phyloP scores from a whole-genome alignment of 2,797 vertebrate genomes.

The Serranus cabrilla region DNA sequence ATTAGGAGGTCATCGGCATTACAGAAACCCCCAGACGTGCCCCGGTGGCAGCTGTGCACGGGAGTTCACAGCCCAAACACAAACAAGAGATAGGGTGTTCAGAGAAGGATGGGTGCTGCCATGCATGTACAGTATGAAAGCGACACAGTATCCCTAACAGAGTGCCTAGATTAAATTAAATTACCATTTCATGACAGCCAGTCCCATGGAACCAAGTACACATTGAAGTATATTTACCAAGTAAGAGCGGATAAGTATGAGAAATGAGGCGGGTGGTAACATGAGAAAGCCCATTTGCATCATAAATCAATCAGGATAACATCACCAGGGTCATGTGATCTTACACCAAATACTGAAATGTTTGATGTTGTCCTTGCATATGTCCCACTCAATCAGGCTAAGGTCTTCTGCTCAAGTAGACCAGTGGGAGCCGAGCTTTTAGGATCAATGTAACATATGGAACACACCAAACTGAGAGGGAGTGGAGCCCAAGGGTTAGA shows the following conservation, averaged over 20 bases:
- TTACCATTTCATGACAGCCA: constrained; percentile 47
- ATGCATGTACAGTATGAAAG: constrained; percentile 43
- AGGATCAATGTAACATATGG: constrained; percentile 79
- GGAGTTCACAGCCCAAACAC: constrained; percentile 69
- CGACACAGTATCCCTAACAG: constrained; percentile 22
- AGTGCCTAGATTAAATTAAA: constrained; percentile 43
- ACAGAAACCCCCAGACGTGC: constrained; percentile 56
- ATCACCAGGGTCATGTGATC: constrained; percentile 61
- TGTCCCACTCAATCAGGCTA: constrained; percentile 77
- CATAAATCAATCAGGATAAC: constrained; percentile 73
- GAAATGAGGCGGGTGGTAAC: constrained; percentile 50
- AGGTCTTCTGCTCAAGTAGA: constrained; percentile 67
- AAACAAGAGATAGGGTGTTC: constrained; percentile 70
- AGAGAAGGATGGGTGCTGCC: constrained; percentile 39
- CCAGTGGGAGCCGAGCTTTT: constrained; percentile 71
- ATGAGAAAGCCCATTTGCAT: constrained; percentile 58
- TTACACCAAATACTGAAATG: constrained; percentile 61
- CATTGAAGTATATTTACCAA: constrained; percentile 36
- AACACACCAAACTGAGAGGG: constrained; percentile 67
- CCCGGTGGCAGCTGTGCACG: constrained; percentile 75
- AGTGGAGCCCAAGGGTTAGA: constrained; percentile 68
- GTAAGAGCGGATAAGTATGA: constrained; percentile 23
- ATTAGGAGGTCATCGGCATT: constrained; percentile 77
- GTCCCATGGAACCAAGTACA: constrained; percentile 33
- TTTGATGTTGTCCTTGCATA: constrained; percentile 76